Conservation (phyloP, 2,113 vertebrate species). For the Macrotis lagotis region DNA sequence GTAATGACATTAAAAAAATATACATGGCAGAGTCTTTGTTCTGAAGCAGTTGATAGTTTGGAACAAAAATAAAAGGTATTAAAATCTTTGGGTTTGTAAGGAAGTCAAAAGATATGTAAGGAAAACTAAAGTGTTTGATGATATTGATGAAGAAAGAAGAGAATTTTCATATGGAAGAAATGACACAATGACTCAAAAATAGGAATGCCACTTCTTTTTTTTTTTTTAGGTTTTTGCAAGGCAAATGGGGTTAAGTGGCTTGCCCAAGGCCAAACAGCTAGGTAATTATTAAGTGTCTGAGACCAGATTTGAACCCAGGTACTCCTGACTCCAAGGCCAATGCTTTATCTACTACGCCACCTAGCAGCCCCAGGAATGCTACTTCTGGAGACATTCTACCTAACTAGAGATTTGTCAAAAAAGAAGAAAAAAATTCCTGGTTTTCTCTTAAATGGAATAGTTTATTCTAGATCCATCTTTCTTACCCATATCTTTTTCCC, state of each 20-base stretch:
- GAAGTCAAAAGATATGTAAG: background rate
- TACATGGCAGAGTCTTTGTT: too few species aligned
- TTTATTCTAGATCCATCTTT: background rate
- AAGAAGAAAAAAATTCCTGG: background rate
- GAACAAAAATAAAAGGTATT: background rate
- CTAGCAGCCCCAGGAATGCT: too few species aligned
- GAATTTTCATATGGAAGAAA: too few species aligned
- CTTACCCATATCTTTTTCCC: background rate
- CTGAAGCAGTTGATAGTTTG: background rate
- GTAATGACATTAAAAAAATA: background rate
- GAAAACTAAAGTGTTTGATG: too few species aligned
- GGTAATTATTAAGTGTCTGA: too few species aligned
- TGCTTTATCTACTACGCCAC: too few species aligned
- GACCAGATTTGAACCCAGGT: too few species aligned
- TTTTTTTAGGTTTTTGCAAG: too few species aligned
- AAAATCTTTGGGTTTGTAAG: background rate
- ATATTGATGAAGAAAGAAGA: too few species aligned
- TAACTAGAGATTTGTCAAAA: background rate
- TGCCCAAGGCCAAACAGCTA: too few species aligned
- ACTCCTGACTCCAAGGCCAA: too few species aligned
- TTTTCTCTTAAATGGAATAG: background rate
- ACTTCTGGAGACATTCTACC: background rate
- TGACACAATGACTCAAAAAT: conserved; percentile 8
- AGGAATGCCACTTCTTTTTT: background rate
- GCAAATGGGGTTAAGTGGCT: too few species aligned